phyloP scores from a whole-genome alignment of 2,888 invertebrate genomes.

The Perizoma flavofasciatum region DNA sequence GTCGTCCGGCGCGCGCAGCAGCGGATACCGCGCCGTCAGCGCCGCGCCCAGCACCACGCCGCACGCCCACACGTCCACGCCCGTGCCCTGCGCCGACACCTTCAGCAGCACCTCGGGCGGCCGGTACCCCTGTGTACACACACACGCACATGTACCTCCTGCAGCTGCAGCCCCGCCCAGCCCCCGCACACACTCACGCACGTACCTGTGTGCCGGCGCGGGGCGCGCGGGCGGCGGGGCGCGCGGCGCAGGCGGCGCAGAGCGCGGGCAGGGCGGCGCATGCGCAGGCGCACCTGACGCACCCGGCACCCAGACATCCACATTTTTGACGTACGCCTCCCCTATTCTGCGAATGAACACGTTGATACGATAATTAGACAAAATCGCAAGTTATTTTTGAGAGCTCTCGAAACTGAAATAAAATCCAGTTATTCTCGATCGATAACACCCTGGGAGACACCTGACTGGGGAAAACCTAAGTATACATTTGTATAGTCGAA shows the following conservation, averaged over 20 bases:
- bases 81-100: conserved; percentile 90
- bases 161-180: too few species aligned
- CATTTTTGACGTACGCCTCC: conserved; percentile 84
- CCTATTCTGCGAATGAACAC: conserved; percentile 2
- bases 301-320: conserved; percentile 50
- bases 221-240: conserved; percentile 87
- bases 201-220: conserved; percentile 95
- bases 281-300: conserved; percentile 61
- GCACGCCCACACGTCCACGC: conserved; percentile 95
- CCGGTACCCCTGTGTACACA: conserved; percentile 34
- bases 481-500: too few species aligned
- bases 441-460: too few species aligned
- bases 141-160: not conserved
- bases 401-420: too few species aligned
- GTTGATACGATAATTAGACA: too few species aligned
- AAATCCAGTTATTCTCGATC: too few species aligned
- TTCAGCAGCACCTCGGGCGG: conserved; percentile 86
- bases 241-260: conserved; percentile 86
- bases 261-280: conserved; percentile 86
- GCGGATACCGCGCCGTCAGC: conserved; percentile 91
- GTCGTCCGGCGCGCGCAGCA: conserved; percentile 91
- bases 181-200: too few species aligned
- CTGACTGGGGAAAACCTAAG: too few species aligned
- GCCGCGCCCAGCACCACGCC: conserved; percentile 90
- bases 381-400: too few species aligned